Evolutionary conservation across 2,888 invertebrate species (phyloP).

Genomic region (Diaphora mendica): DNA sequence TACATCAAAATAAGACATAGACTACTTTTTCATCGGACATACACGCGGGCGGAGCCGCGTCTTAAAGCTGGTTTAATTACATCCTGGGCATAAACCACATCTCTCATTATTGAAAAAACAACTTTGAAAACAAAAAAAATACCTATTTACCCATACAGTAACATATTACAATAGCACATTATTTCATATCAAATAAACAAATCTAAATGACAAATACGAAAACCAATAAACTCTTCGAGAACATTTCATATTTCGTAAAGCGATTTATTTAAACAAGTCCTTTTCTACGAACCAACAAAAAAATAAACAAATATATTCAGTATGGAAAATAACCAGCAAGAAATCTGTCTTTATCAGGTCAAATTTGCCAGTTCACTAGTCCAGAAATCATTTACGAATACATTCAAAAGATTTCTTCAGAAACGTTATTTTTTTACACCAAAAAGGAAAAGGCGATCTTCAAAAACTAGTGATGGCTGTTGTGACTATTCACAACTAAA

Average conservation of each 20-base stretch:
- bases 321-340: constrained; percentile 22
- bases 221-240: neutral
- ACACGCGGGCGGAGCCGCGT: too few relatives aligned
- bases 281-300: constrained; percentile 24
- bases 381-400: constrained; percentile 44
- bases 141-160: neutral
- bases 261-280: constrained; percentile 25
- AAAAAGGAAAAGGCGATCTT: constrained; percentile 12
- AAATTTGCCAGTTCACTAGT: constrained; percentile 45
- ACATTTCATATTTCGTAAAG: neutral
- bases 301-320: constrained; percentile 28
- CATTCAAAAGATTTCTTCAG: constrained; percentile 31
- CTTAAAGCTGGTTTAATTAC: too few relatives aligned
- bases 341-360: constrained; percentile 38
- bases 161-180: neutral
- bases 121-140: neutral
- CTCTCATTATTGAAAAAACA: neutral
- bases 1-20: too few relatives aligned
- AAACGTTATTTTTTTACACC: constrained; percentile 22
- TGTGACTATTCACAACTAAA: neutral
- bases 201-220: constrained; percentile 3
- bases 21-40: too few relatives aligned
- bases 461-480: neutral
- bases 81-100: neutral
- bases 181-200: constrained; percentile 4